Percentiles rank a stretch among this genome's conserved stretches.
Evolutionary conservation across 2,113 vertebrate species (phyloP).

Genomic region (Gadus macrocephalus): DNA sequence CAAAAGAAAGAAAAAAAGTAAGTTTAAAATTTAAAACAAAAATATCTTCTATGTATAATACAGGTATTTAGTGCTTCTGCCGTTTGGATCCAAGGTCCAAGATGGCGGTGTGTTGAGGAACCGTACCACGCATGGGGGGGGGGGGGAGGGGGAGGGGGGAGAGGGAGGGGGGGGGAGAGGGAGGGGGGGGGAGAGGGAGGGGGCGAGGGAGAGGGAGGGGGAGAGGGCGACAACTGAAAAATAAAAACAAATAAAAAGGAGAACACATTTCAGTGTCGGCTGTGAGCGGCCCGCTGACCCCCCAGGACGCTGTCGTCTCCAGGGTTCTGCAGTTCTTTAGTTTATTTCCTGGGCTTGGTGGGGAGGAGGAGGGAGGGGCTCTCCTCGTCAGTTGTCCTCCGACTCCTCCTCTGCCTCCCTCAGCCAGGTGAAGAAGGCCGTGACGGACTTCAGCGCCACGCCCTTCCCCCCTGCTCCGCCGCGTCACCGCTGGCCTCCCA

Average conservation of each 20-base stretch:
- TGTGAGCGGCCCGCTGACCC: conserved; percentile 69
- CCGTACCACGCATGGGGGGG: conserved; percentile 64
- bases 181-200: conserved; percentile 42
- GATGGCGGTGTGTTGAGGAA: conserved; percentile 68
- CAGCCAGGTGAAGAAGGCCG: conserved; percentile 96
- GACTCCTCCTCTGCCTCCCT: conserved; percentile 98
- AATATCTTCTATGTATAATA: conserved; percentile 99
- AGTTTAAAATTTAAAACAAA: conserved; percentile 89
- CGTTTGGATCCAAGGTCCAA: conserved; percentile 71
- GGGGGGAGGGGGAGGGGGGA: too few species aligned
- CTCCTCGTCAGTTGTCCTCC: conserved; percentile 86
- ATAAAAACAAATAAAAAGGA: conserved; percentile 3
- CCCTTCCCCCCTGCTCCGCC: conserved; percentile 91
- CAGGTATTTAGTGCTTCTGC: conserved; percentile 89
- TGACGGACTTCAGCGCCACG: conserved; percentile 93
- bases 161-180: too few species aligned
- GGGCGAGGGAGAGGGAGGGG: too few species aligned
- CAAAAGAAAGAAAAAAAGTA: conserved; percentile 79
- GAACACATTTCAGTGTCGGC: conserved; percentile 62
- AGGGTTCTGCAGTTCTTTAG: conserved; percentile 55
- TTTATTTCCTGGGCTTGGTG: conserved; percentile 81
- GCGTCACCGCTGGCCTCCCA: conserved; percentile 98
- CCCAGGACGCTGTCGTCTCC: conserved; percentile 65
- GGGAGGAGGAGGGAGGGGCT: conserved; percentile 23
- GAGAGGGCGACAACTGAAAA: conserved; percentile 41